A percentile compares a stretch with the other conserved stretches of the same genome.
phyloP scores from a whole-genome alignment of 1,140 invertebrate species.

The Helicoverpa zea region DNA sequence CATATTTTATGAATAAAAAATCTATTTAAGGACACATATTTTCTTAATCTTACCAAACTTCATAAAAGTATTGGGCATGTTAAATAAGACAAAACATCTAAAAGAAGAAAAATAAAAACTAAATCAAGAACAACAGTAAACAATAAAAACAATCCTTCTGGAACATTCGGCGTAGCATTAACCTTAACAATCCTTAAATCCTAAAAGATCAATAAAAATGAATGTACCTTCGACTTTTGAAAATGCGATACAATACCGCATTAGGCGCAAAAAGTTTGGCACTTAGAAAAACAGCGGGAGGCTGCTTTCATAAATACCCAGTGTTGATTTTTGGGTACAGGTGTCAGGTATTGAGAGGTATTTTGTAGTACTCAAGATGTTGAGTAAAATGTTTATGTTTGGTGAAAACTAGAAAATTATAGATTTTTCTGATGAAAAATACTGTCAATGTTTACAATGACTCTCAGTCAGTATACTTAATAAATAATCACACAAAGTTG shows the following conservation, averaged over 20 bases:
- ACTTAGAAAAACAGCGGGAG: conserved; percentile 58
- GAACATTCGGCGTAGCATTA: conserved; percentile 8
- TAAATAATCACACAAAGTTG: too few species aligned
- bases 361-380: too few species aligned
- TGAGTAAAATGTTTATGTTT: too few species aligned
- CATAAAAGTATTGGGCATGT: too few species aligned
- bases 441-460: too few species aligned
- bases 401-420: too few species aligned
- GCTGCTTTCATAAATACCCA: conserved; percentile 61
- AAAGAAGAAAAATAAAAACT: neutral
- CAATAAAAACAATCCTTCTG: conserved; percentile 10
- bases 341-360: neutral
- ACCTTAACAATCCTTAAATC: conserved; percentile 13
- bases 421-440: too few species aligned
- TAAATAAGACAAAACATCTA: neutral
- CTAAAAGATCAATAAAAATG: conserved; percentile 42
- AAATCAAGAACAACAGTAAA: neutral
- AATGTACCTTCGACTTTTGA: conserved; percentile 37
- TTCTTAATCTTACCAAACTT: too few species aligned
- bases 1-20: too few species aligned
- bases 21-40: too few species aligned
- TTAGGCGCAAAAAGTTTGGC: conserved; percentile 54
- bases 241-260: conserved; percentile 48
- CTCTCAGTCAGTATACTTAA: too few species aligned
- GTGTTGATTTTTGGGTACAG: neutral